Evolutionary conservation across 2,797 vertebrate genomes (phyloP).

Genomic region (Acipenser ruthenus): DNA sequence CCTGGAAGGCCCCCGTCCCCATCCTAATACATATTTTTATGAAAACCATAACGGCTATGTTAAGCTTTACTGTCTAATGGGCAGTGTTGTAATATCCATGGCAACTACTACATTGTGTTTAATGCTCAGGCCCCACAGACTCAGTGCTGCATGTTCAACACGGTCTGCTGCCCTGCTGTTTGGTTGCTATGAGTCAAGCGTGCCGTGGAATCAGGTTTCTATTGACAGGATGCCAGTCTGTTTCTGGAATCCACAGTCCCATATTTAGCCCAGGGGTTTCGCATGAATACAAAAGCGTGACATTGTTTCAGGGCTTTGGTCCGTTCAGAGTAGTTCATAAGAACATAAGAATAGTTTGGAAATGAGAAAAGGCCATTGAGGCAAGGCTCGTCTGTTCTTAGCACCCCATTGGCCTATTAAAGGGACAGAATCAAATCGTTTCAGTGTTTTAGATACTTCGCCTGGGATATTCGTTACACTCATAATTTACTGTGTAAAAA

Average conservation of each 20-base stretch:
- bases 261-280: conserved; percentile 69
- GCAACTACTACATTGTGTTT: no score
- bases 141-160: background rate
- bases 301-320: conserved; percentile 53
- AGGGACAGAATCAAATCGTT: no score
- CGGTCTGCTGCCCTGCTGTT: conserved; percentile 24
- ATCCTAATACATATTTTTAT: background rate
- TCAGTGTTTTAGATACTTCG: no score
- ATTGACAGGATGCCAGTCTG: conserved; percentile 69
- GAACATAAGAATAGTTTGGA: background rate
- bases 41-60: background rate
- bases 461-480: no score
- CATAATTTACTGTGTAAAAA: background rate
- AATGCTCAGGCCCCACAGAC: no score
- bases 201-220: conserved; percentile 58
- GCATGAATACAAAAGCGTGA: conserved; percentile 77
- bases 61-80: background rate
- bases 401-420: no score
- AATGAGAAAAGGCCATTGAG: no score
- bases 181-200: conserved; percentile 48
- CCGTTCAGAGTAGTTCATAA: background rate
- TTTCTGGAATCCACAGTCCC: conserved; percentile 70
- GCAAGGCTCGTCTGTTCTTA: no score
- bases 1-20: no score
- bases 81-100: background rate